Percentiles rank a stretch among this genome's conserved stretches.
Conservation (phyloP, 2,113 vertebrate genomes). For the Nothobranchius kuhntae region DNA sequence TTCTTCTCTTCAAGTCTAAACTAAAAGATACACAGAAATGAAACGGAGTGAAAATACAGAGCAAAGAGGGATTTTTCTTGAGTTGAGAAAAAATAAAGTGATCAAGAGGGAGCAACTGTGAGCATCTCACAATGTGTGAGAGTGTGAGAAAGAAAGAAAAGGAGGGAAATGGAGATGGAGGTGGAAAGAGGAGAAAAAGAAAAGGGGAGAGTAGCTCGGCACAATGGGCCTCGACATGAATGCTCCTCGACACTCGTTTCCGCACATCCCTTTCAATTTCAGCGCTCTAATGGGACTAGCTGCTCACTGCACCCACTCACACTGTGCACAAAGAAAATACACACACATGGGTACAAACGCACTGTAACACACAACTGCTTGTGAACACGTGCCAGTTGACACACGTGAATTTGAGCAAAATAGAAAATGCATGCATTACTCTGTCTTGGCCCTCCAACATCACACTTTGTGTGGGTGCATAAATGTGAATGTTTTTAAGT, state of each 20-base stretch:
- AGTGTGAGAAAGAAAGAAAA: conserved; percentile 36
- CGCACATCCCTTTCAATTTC: conserved; percentile 77
- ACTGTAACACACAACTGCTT: conserved; percentile 22
- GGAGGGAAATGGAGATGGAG: conserved; percentile 56
- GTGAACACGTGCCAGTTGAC: conserved; percentile 12
- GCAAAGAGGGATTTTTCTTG: conserved; percentile 25
- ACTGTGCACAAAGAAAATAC: conserved; percentile 43
- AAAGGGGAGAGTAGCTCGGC: conserved; percentile 32
- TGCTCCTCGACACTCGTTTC: conserved; percentile 71
- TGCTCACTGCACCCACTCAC: conserved; percentile 55
- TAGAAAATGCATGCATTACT: conserved; percentile 15
- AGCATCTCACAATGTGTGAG: conserved; percentile 25
- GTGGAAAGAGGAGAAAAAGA: conserved; percentile 35
- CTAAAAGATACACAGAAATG: conserved; percentile 9
- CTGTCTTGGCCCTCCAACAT: conserved; percentile 20
- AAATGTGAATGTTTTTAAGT: conserved; percentile 58
- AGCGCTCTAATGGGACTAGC: conserved; percentile 73
- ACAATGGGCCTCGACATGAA: conserved; percentile 74
- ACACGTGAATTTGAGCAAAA: conserved; percentile 1
- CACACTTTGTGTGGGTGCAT: conserved; percentile 49
- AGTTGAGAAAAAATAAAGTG: conserved; percentile 61
- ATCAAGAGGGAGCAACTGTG: conserved; percentile 68
- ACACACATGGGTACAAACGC: conserved; percentile 2
- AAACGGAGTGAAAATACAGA: conserved; percentile 9
- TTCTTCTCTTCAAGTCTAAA: conserved; percentile 26